phyloP scores from a whole-genome alignment of 2,888 invertebrate species.

The Netelia virgata region DNA sequence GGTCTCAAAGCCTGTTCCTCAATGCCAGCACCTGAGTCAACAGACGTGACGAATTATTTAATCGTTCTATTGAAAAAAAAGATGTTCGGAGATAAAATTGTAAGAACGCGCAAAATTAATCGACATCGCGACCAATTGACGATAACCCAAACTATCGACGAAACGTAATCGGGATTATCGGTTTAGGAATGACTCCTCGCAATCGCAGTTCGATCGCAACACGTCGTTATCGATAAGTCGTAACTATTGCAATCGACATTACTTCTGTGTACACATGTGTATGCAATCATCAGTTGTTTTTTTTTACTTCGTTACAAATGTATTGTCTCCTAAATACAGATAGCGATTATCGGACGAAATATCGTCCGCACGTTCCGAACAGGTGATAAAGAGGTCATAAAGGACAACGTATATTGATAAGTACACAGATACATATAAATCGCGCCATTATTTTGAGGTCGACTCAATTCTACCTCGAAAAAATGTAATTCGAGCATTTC shows the following conservation, averaged over 20 bases:
- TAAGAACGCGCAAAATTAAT: too few species aligned
- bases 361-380: not conserved
- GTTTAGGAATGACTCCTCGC: too few species aligned
- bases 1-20: too few species aligned
- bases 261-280: not conserved
- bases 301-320: not conserved
- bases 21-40: not conserved
- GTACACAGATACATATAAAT: not conserved
- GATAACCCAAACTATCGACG: too few species aligned
- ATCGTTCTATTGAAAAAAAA: too few species aligned
- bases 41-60: not conserved
- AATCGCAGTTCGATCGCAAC: not conserved
- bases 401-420: not conserved
- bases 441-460: not conserved
- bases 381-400: conserved; percentile 3
- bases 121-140: too few species aligned
- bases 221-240: not conserved
- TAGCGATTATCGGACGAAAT: not conserved
- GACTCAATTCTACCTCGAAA: not conserved
- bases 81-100: too few species aligned
- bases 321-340: not conserved
- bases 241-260: not conserved
- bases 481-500: not conserved
- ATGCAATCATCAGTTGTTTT: not conserved
- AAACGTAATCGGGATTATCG: too few species aligned